phyloP scores from a whole-genome alignment of 2,113 vertebrate species.

The Rhizomys pruinosus region DNA sequence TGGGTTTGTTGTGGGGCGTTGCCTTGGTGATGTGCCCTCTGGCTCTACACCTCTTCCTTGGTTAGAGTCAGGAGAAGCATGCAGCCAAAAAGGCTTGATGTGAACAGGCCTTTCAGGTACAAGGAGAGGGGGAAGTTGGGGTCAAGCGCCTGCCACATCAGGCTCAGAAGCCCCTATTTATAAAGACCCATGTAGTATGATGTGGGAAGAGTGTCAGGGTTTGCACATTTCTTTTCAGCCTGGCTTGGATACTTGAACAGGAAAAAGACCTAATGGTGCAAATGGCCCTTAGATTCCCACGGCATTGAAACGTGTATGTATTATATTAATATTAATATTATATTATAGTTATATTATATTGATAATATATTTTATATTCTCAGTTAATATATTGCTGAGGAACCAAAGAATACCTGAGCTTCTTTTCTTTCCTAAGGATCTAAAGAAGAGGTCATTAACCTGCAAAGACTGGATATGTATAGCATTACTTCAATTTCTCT shows the following conservation, averaged over 20 bases:
- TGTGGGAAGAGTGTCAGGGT: neutral
- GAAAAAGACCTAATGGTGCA: neutral
- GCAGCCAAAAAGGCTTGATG: neutral
- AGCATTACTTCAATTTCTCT: neutral
- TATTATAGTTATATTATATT: too few relatives aligned
- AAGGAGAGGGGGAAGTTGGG: neutral
- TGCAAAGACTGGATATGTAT: neutral
- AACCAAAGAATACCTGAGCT: neutral
- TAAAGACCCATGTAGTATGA: neutral
- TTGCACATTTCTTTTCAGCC: neutral
- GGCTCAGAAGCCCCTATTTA: neutral
- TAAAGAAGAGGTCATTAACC: neutral
- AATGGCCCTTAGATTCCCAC: neutral
- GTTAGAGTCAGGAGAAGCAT: neutral
- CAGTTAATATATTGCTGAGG: too few relatives aligned
- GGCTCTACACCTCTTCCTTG: neutral
- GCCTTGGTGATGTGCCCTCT: neutral
- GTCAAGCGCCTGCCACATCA: neutral
- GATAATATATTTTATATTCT: too few relatives aligned
- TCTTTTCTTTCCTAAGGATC: neutral
- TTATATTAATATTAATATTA: too few relatives aligned
- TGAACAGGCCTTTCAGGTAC: neutral
- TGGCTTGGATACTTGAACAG: conserved; percentile 23
- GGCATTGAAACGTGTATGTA: too few relatives aligned
- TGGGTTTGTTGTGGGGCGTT: conserved; percentile 47